A percentile compares a stretch with the other conserved stretches of the same genome.
Conservation (phyloP, 1,140 invertebrate genomes). For the Euwallacea fornicatus region DNA sequence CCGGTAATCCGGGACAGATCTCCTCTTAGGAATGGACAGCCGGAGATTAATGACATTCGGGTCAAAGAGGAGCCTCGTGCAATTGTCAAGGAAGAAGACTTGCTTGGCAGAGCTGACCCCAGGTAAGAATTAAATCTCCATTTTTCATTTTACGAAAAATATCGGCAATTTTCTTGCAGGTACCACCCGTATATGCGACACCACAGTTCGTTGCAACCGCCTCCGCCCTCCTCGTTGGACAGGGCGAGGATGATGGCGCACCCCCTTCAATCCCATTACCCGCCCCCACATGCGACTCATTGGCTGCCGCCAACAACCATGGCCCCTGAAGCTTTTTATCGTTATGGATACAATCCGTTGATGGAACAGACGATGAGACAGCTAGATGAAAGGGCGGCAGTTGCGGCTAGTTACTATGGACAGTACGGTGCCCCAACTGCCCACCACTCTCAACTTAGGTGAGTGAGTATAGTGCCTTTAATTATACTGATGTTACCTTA, state of each 20-base stretch:
- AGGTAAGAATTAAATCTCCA: slow-evolving; percentile 33
- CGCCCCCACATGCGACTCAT: slow-evolving; percentile 57
- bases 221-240: slow-evolving; percentile 52
- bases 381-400: slow-evolving; percentile 66
- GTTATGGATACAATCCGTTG: slow-evolving; percentile 71
- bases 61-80: slow-evolving; percentile 66
- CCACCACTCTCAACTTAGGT: slow-evolving; percentile 42
- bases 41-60: slow-evolving; percentile 56
- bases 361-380: slow-evolving; percentile 72
- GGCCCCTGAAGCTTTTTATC: slow-evolving; percentile 57
- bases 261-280: slow-evolving; percentile 58
- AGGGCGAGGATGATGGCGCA: slow-evolving; percentile 57
- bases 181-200: slow-evolving; percentile 54
- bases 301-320: slow-evolving; percentile 63
- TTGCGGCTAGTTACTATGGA: slow-evolving; percentile 70
- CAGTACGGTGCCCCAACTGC: slow-evolving; percentile 58
- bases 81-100: slow-evolving; percentile 60
- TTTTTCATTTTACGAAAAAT: too few species aligned
- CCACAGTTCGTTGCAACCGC: slow-evolving; percentile 59
- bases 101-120: slow-evolving; percentile 48
- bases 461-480: background rate
- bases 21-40: slow-evolving; percentile 67
- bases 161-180: slow-evolving; percentile 19
- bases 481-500: background rate
- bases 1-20: slow-evolving; percentile 63